Conservation (phyloP, 2,797 vertebrate species). For the Rhinella marina region DNA sequence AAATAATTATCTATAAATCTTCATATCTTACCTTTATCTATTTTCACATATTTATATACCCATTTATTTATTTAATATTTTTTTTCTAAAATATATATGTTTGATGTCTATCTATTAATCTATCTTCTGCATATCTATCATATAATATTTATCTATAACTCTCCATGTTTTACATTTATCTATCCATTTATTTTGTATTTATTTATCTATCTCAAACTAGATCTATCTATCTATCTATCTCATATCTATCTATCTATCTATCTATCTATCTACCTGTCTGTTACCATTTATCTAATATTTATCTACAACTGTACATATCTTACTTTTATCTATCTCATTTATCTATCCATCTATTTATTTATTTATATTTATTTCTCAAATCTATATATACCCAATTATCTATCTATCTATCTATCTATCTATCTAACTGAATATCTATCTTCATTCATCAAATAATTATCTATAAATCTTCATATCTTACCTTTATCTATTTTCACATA, state of each 20-base stretch:
- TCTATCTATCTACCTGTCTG: background rate
- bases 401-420: background rate
- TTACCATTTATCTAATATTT: background rate
- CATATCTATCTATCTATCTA: background rate
- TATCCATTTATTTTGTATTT: background rate
- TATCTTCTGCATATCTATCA: too few species aligned
- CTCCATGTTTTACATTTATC: background rate
- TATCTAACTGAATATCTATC: background rate
- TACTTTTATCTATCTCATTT: background rate
- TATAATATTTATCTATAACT: background rate
- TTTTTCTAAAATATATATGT: background rate
- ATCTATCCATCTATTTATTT: background rate
- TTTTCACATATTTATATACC: background rate
- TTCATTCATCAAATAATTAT: too few species aligned
- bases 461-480: too few species aligned
- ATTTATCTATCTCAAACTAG: background rate
- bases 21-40: background rate
- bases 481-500: too few species aligned
- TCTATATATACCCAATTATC: too few species aligned
- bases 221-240: background rate
- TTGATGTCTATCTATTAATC: background rate
- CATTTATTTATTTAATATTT: background rate
- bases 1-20: background rate
- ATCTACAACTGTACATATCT: too few species aligned
- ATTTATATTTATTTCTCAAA: too few species aligned